Conservation (phyloP, 2,113 vertebrate species). For the Xyrauchen texanus region DNA sequence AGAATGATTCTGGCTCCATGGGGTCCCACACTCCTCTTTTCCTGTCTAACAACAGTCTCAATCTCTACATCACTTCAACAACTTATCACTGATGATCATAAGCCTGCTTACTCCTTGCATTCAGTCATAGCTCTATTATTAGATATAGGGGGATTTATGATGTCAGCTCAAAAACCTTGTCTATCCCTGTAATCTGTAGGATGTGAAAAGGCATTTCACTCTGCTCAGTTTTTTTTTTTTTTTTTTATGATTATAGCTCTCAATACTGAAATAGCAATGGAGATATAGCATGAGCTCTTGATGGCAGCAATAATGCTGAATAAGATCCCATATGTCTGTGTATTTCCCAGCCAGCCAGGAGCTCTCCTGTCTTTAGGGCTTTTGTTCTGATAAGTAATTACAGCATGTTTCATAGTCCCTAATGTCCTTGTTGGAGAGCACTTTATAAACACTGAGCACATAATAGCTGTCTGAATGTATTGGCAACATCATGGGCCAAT, state of each 20-base stretch:
- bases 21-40: background rate
- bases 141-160: conserved; percentile 4
- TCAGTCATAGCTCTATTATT: conserved; percentile 3
- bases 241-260: conserved; percentile 41
- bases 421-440: conserved; percentile 36
- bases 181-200: conserved; percentile 33
- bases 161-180: conserved; percentile 22
- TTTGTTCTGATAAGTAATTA: conserved; percentile 32
- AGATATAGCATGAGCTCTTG: background rate
- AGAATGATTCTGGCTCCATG: background rate
- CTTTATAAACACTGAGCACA: conserved; percentile 46
- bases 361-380: conserved; percentile 31
- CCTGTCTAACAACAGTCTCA: background rate
- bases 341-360: conserved; percentile 29
- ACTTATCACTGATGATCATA: background rate
- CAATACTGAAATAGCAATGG: conserved; percentile 21
- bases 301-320: conserved; percentile 37
- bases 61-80: background rate
- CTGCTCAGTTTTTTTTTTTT: conserved; percentile 27
- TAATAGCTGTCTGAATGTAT: conserved; percentile 26
- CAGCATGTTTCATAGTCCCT: conserved; percentile 38
- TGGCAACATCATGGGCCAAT: conserved; percentile 30
- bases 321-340: conserved; percentile 45
- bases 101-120: conserved; percentile 2
- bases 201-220: conserved; percentile 32